Evolutionary conservation across 1,140 invertebrate genomes (phyloP).

Genomic region (Campoletis sonorensis): DNA sequence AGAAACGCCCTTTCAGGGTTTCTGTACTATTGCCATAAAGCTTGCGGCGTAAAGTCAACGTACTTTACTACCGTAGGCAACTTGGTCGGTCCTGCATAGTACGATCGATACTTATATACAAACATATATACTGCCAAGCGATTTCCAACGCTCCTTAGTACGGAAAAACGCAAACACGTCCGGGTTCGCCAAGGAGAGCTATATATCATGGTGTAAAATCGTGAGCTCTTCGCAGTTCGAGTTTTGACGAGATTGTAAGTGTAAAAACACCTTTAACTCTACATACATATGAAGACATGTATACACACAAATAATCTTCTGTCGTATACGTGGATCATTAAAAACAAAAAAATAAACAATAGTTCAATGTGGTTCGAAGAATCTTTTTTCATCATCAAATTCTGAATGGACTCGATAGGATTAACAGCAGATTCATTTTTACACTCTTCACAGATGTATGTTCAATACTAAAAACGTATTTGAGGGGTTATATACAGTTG

Average conservation of each 20-base stretch:
- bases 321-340: no score
- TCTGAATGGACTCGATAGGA: no score
- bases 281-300: no score
- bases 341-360: no score
- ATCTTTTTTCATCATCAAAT: not conserved
- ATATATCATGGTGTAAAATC: slow-evolving; percentile 60
- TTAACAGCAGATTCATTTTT: no score
- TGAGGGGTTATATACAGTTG: no score
- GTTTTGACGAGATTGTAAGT: slow-evolving; percentile 32
- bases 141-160: not conserved
- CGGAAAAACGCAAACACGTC: slow-evolving; percentile 55
- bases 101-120: not conserved
- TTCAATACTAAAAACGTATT: no score
- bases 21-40: not conserved
- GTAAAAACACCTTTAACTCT: slow-evolving; percentile 30
- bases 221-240: not conserved
- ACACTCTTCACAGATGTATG: no score
- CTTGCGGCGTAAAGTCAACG: not conserved
- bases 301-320: no score
- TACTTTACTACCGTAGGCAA: slow-evolving; percentile 17
- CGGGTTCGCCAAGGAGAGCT: slow-evolving; percentile 58
- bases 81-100: slow-evolving; percentile 6
- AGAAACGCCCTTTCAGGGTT: not conserved
- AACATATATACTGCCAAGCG: not conserved
- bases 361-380: not conserved